Base-by-base conservation (phyloP, 1,140 invertebrate species). In the Lordiphosa clarofinis region DNA sequence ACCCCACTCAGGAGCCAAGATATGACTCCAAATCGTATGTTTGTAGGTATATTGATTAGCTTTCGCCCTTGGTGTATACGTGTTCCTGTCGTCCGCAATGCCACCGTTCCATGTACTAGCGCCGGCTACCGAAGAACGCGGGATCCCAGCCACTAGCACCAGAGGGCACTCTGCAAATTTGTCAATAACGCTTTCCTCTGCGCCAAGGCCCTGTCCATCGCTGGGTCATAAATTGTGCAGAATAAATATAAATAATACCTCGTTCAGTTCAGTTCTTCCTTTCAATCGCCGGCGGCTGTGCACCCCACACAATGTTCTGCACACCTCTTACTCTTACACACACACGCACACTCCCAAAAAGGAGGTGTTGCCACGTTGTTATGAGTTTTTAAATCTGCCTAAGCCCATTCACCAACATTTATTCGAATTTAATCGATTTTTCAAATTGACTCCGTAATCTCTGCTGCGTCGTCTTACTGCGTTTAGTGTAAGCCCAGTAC, bases 381-480 rank as follows among this genome's bases (percentile, higher is more conserved):
- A 84, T 84, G 73, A 84, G 79, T 86, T 84, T 84, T 86, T 72
- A 86, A 84, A 86, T 71, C 81, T 73, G 66, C 63, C 68, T 79
- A 67, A 84, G 66, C 71, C 61, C 64, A 63, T 53, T 57, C 60
- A 68, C 61, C 79, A 86, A 79, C 78, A 86, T 84, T 84, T 84
- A 84, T 84, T 84, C 65, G 81, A 74, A 79, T 79, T 86, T 84
- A 84, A 84, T 84, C 79, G 79, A 86, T 84, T 84, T 84, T 74
- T 73, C 69, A 84, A 84, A 84, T 84, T 76, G 72, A 68, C 73
- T 82, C 62, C 38, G 38, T 40, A 36, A 44, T 58, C 42, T 43
- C 21, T 10, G 13, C 49, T 47, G 43, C 40, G 19, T 19, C n/a
- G 21, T 42, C 12, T 13, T 28, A 28, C 24, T 28, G 24, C 24